These are phyloP conservation scores for Teleopsis dalmanni DNA, from an alignment of 1,140 invertebrate species.

Conservation along the genomic window DNA sequence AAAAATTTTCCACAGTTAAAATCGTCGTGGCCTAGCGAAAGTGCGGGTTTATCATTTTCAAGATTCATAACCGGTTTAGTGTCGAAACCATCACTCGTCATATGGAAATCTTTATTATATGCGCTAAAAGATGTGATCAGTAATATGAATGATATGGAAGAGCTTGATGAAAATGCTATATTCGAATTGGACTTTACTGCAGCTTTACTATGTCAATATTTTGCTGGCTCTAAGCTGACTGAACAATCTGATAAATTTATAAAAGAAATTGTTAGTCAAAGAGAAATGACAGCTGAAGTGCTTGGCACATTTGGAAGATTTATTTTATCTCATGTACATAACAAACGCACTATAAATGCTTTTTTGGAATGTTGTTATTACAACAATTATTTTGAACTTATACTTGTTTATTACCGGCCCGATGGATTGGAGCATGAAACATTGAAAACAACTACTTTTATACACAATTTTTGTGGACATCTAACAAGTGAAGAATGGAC, in stretches of 20 bases:
- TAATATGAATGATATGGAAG: background rate
- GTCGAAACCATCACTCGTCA: slow-evolving; percentile 36
- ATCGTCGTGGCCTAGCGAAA: slow-evolving; percentile 24
- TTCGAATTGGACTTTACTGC: slow-evolving; percentile 30
- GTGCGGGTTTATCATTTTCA: slow-evolving; percentile 27
- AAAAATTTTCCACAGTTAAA: slow-evolving; percentile 8
- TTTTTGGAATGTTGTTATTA: slow-evolving; percentile 31
- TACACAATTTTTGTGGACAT: slow-evolving; percentile 19
- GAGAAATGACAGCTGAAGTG: slow-evolving; percentile 10
- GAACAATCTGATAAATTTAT: slow-evolving; percentile 25
- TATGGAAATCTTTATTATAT: slow-evolving; percentile 34
- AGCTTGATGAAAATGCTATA: slow-evolving; percentile 15
- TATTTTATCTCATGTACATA: slow-evolving; percentile 28
- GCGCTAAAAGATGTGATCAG: slow-evolving; percentile 24
- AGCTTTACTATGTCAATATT: slow-evolving; percentile 30
- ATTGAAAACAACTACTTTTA: background rate
- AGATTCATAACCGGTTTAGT: slow-evolving; percentile 27
- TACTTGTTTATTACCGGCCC: slow-evolving; percentile 27
- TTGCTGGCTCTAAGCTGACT: slow-evolving; percentile 25
- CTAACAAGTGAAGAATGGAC: slow-evolving; percentile 28
- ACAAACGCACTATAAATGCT: slow-evolving; percentile 28
- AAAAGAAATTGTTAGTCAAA: slow-evolving; percentile 5
- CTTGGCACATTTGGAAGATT: slow-evolving; percentile 24
- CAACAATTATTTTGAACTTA: slow-evolving; percentile 22
- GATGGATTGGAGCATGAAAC: slow-evolving; percentile 17